Evolutionary conservation across 53 echinoderm and acorn worm species (phyloP), one percentile per base, ranked within the genome.

Genomic region (Actinopyga echinites): DNA sequence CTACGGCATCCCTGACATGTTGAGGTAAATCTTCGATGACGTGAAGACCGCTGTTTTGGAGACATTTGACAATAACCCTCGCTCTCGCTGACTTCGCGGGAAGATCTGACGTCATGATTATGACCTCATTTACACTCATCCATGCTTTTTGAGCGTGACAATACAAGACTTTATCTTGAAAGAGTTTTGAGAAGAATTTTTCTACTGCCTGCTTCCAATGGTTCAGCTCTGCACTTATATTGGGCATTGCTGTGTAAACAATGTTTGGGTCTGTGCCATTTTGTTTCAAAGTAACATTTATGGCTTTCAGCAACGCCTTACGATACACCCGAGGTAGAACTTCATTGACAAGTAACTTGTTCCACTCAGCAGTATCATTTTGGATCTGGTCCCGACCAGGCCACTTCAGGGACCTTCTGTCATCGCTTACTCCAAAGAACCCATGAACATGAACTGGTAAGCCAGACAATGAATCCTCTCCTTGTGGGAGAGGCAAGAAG

Each of bases 371-470:
- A 32, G 54, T 26, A 17, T 79, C 58, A 22, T 65, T 63, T 42
- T 87, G 74, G n/a, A 62, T 80, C 33, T 77, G 87, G 60, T 87
- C 87, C 23, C 74, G 40, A 31, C 87, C 87, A 44, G 87, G 87
- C 87, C 87, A 87, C 45, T 87, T 87, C 26, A 87, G 37, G 20
- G 83, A 69, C 32, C 87, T 57, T 58, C 87, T 36, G 17, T 87
- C 88, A 21, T 83, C 83, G 26, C 83, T 83, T 4, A 88, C 65
- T 30, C 83, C 88, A 43, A 88, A 88, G 64, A 64, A 88, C 6
- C 88, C 88, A 24, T 88, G 88, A 28, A 88, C 44, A 61, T 88
- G 88, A 49, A 88, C 84, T 13, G 88, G 88, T 33, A 88, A 64
- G 24, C 83, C 88, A 10, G 88, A 83, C 20, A 31, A 40, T 21